Base-by-base conservation (phyloP, 2,888 invertebrate genomes). In the Reticulitermes lucifugus region DNA sequence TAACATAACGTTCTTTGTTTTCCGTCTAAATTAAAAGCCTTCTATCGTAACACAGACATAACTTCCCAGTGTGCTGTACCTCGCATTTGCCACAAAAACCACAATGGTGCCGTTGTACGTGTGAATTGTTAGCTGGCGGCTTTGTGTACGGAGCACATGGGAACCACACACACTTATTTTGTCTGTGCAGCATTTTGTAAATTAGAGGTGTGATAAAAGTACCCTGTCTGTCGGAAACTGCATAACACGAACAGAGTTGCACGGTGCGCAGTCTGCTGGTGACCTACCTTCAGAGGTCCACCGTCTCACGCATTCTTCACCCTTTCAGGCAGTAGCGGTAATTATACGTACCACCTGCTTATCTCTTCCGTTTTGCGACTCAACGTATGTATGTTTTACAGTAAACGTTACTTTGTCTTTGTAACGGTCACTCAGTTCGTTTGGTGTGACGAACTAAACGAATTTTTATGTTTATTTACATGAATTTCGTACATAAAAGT, bases 11-110 rank as follows among this genome's bases (percentile, higher is more conserved):
- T 75, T 75, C 2, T 21, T 6, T 60, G 21, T 60, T 60, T 60
- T 43, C 43, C 75, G 6, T 75, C 75, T 75, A 75, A 75, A 75
- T 75, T 75, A 75, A 75, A 35, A 75, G 43, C 75, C 43, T 75
- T 75, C 75, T 1, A 43, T 75, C 41, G 46, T 18, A 41, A 35
- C 71, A 43, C 41, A 10, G 35, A 18, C 35, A 35, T 35, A 35
- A 35, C 35, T 35, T 35, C 35, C 35, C 35, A 35, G 35, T 2
- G 35, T 35, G 35, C 35, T 35, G 35, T 43, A 75, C 35, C 75
- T 75, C 75, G 18, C 75, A 21, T 2, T 43, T 12, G 21, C 75
- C 75, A 22, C 75, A 43, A 21, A 18, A 21, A 43, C 75, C 21
- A 43, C 73, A 73, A 18, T 65, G 73, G 12, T 73, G 25, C 73